phyloP scores from a whole-genome alignment of 1,140 invertebrate genomes.

The Drosophila seguyi region DNA sequence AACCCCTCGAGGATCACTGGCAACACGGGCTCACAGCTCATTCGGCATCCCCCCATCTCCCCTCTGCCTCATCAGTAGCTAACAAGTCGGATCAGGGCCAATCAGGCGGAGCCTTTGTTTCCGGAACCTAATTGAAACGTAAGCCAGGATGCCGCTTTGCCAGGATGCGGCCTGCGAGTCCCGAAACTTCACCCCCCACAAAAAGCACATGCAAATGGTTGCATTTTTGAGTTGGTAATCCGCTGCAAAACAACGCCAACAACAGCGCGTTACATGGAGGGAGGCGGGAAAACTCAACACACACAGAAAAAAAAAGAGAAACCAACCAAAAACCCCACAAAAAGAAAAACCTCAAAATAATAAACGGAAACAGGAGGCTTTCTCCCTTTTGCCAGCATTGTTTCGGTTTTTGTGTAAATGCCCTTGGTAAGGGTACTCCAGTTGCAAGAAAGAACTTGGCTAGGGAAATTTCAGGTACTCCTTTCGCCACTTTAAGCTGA shows the following conservation, averaged over 20 bases:
- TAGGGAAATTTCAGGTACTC: slow-evolving; percentile 1
- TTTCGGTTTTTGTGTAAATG: slow-evolving; percentile 30
- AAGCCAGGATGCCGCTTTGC: slow-evolving; percentile 18
- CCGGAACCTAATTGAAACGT: slow-evolving; percentile 67
- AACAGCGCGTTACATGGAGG: slow-evolving; percentile 5
- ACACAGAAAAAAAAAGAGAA: too few relatives aligned
- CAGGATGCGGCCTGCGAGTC: slow-evolving; percentile 11
- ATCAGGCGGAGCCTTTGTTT: slow-evolving; percentile 36
- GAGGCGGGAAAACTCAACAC: slow-evolving; percentile 1
- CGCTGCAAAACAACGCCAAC: slow-evolving; percentile 43
- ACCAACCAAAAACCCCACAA: neutral
- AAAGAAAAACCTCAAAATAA: slow-evolving; percentile 2
- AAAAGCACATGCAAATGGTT: slow-evolving; percentile 38
- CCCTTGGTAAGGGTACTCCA: slow-evolving; percentile 18
- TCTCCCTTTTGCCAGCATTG: slow-evolving; percentile 17
- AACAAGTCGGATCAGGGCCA: slow-evolving; percentile 36
- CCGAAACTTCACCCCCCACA: slow-evolving; percentile 34
- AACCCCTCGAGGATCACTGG: neutral
- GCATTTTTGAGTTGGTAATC: slow-evolving; percentile 72
- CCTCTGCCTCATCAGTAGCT: neutral
- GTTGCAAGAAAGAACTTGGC: neutral
- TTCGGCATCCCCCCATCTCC: neutral
- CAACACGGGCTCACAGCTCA: neutral
- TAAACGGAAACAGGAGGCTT: slow-evolving; percentile 19
- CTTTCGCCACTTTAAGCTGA: slow-evolving; percentile 1